Percentiles rank a stretch among this genome's conserved stretches.
Evolutionary conservation across 2,113 vertebrate genomes (phyloP).

Genomic region (Bungarus multicinctus): DNA sequence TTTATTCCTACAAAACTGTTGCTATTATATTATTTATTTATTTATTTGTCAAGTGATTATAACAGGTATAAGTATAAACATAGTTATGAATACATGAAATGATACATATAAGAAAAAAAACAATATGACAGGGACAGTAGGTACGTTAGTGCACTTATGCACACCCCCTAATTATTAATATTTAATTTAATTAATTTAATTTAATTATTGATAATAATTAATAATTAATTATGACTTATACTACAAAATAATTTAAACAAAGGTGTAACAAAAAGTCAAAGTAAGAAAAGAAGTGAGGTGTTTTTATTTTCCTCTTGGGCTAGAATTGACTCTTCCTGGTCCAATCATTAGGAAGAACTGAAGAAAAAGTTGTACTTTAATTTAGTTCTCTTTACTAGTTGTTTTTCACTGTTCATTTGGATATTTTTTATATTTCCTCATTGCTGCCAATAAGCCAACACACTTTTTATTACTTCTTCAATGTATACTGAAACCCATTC

Average conservation of each 20-base stretch:
- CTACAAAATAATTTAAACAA: background rate
- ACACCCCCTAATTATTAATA: no score
- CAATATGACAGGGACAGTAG: no score
- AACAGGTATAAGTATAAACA: no score
- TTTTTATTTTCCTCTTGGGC: background rate
- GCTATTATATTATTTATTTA: background rate
- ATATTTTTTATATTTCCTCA: background rate
- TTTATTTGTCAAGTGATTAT: no score
- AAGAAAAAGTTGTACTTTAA: background rate
- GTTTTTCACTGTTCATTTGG: background rate
- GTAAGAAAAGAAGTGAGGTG: background rate
- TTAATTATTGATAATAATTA: no score
- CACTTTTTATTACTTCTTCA: background rate
- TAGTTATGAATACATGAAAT: no score
- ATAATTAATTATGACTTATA: background rate
- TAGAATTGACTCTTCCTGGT: background rate
- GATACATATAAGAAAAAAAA: no score
- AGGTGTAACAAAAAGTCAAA: background rate
- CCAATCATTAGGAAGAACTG: background rate
- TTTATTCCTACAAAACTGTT: background rate
- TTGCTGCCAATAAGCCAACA: background rate
- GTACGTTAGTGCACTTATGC: no score
- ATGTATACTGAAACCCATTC: background rate
- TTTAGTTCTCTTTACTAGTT: background rate
- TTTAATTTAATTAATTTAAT: no score